Conservation (phyloP, 2,113 vertebrate species). For the Cercocebus atys region DNA sequence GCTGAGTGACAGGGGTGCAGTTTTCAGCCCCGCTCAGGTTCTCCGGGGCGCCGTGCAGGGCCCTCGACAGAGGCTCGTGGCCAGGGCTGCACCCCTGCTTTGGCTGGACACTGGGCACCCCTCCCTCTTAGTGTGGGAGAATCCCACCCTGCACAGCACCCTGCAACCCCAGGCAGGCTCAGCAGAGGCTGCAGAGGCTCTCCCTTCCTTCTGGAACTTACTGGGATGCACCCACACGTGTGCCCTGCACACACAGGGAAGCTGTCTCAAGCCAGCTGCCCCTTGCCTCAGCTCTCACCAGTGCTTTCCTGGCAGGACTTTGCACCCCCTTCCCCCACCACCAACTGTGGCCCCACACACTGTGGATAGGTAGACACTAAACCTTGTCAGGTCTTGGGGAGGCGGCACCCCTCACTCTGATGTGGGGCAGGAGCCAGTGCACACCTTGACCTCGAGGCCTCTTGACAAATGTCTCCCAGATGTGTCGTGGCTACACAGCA, state of each 20-base stretch:
- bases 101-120: neutral
- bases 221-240: neutral
- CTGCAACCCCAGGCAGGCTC: neutral
- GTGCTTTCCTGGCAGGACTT: neutral
- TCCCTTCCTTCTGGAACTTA: neutral
- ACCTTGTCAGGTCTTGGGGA: neutral
- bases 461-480: neutral
- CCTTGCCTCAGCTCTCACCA: neutral
- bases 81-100: neutral
- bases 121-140: neutral
- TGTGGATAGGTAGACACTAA: neutral
- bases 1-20: no score
- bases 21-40: no score
- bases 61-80: neutral
- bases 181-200: neutral
- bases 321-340: no score
- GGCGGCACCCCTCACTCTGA: neutral
- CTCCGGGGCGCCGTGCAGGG: no score
- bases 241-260: neutral
- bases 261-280: neutral
- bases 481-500: neutral
- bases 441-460: neutral
- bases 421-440: neutral
- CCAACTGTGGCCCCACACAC: neutral
- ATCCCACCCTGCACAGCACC: neutral